Evolutionary conservation across 2,888 invertebrate genomes (phyloP).

Genomic region (Linhomoeus sp.): DNA sequence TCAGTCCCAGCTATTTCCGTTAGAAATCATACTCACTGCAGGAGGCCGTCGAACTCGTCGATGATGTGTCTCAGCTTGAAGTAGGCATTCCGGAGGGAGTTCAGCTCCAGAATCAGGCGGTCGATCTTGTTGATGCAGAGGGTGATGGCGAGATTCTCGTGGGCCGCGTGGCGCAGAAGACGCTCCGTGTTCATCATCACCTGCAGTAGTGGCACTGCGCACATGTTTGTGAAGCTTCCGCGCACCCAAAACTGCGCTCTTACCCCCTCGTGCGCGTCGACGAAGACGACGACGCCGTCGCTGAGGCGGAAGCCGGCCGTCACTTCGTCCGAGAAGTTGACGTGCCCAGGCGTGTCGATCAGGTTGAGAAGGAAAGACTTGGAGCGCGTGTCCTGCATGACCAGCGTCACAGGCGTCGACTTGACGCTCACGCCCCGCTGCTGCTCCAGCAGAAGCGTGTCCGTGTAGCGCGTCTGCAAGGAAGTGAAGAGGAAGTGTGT

Average conservation of each 20-base stretch:
- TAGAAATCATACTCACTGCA: too few relatives aligned
- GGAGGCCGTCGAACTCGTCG: slow-evolving; percentile 78
- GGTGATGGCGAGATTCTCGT: slow-evolving; percentile 73
- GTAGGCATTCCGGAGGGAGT: slow-evolving; percentile 94
- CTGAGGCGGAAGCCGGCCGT: slow-evolving; percentile 79
- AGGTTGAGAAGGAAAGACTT: slow-evolving; percentile 93
- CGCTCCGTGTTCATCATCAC: slow-evolving; percentile 93
- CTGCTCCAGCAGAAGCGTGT: slow-evolving; percentile 87
- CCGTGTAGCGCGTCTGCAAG: slow-evolving; percentile 48
- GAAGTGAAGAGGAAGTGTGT: not conserved
- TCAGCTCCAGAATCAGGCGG: slow-evolving; percentile 75
- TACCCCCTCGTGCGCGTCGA: slow-evolving; percentile 92
- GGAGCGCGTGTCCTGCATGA: slow-evolving; percentile 74
- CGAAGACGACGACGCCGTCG: slow-evolving; percentile 75
- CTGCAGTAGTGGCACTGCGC: slow-evolving; percentile 17
- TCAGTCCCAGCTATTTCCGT: too few relatives aligned
- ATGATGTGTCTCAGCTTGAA: slow-evolving; percentile 87
- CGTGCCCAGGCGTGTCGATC: slow-evolving; percentile 80
- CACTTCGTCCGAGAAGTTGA: slow-evolving; percentile 97
- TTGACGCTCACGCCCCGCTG: slow-evolving; percentile 83
- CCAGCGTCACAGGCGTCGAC: slow-evolving; percentile 75
- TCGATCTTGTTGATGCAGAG: slow-evolving; percentile 90
- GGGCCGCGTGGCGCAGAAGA: slow-evolving; percentile 74
- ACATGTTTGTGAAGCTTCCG: too few relatives aligned
- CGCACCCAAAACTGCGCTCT: not conserved